These are phyloP conservation scores for Hedya salicella DNA, from an alignment of 2,888 invertebrate genomes.

Conservation along the genomic window DNA sequence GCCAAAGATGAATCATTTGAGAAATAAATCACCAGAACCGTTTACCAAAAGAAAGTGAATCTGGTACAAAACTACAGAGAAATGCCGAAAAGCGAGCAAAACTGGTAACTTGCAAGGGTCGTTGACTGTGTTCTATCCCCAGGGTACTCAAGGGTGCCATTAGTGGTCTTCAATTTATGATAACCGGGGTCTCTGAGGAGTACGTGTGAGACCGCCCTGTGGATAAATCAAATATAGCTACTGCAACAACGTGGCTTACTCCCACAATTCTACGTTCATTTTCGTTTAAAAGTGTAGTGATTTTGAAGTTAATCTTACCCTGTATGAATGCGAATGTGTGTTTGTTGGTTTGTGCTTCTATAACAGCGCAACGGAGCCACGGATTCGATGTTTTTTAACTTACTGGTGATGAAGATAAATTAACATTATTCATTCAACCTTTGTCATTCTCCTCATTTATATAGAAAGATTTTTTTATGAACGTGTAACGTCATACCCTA, in stretches of 20 bases:
- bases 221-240: conserved; percentile 24
- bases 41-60: conserved; percentile 45
- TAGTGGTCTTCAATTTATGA: conserved; percentile 48
- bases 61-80: conserved; percentile 22
- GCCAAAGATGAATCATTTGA: conserved; percentile 30
- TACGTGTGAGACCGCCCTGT: conserved; percentile 50
- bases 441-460: too few species aligned
- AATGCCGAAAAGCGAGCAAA: conserved; percentile 31
- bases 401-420: too few species aligned
- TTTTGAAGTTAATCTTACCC: neutral
- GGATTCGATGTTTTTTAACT: too few species aligned
- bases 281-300: neutral
- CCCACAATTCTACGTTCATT: neutral
- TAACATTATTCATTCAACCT: too few species aligned
- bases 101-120: conserved; percentile 42
- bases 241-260: conserved; percentile 15
- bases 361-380: too few species aligned
- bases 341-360: too few species aligned
- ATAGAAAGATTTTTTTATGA: too few species aligned
- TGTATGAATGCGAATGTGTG: too few species aligned
- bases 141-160: conserved; percentile 46
- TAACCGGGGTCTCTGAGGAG: conserved; percentile 42
- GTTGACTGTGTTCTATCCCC: conserved; percentile 46
- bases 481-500: too few species aligned
- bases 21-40: conserved; percentile 44